These are phyloP conservation scores for Gastracanthus pulcherrimus DNA, from an alignment of 2,888 invertebrate genomes.

Conservation along the genomic window DNA sequence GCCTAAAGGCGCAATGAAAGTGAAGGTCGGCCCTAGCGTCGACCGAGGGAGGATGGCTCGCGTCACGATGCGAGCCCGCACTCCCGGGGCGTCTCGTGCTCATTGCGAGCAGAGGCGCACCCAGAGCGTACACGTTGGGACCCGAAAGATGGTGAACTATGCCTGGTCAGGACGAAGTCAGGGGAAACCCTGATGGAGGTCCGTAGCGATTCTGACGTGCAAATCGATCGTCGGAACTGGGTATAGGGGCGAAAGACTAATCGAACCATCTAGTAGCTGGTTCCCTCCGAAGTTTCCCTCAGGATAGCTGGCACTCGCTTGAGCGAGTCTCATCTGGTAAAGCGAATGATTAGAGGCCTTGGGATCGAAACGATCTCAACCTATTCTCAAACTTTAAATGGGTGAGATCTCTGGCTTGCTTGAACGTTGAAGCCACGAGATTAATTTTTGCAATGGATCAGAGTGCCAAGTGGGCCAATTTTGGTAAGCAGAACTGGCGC, in stretches of 20 bases:
- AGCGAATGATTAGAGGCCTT: constrained; percentile 87
- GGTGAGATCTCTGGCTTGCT: constrained; percentile 84
- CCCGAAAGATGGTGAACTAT: constrained; percentile 85
- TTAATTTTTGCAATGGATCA: constrained; percentile 75
- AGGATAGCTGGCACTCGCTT: constrained; percentile 74
- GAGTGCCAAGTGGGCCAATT: constrained; percentile 85
- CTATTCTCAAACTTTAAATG: constrained; percentile 89
- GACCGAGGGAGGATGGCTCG: too few species aligned
- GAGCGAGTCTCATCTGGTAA: constrained; percentile 79
- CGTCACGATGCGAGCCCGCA: too few species aligned
- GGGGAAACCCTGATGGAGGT: constrained; percentile 86
- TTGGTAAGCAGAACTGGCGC: constrained; percentile 90
- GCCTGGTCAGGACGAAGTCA: constrained; percentile 85
- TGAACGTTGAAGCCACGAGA: constrained; percentile 78
- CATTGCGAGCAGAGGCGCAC: too few species aligned
- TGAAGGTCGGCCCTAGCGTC: too few species aligned
- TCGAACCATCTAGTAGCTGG: constrained; percentile 70
- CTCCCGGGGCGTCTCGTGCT: too few species aligned
- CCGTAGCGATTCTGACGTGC: constrained; percentile 88
- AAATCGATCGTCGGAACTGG: constrained; percentile 84
- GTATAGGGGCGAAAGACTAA: constrained; percentile 81
- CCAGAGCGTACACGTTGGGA: constrained; percentile 83
- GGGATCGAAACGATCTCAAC: constrained; percentile 85
- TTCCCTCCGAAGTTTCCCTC: constrained; percentile 67
- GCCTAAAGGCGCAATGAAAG: too few species aligned